Evolutionary conservation across 2,113 vertebrate species (phyloP).

Genomic region (Cinclus mexicanus): DNA sequence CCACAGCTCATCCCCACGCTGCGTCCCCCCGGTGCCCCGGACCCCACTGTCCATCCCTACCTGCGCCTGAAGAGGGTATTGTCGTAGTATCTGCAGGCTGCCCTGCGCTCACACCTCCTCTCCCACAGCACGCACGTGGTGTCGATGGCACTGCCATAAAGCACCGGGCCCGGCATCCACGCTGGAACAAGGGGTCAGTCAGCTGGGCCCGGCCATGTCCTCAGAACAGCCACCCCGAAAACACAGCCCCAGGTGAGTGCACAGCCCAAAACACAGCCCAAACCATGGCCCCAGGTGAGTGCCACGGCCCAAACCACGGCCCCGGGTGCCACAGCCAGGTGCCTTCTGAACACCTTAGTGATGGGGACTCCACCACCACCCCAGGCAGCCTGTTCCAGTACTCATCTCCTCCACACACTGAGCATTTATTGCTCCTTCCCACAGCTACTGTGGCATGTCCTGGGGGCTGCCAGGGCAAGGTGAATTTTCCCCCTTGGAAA

Average conservation of each 20-base stretch:
- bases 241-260: background rate
- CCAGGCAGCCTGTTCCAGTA: background rate
- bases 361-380: rapidly evolving
- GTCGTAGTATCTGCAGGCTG: slow-evolving; percentile 89
- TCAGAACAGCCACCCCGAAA: background rate
- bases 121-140: slow-evolving; percentile 87
- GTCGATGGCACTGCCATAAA: slow-evolving; percentile 90
- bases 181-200: slow-evolving; percentile 69
- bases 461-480: too few species aligned
- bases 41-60: slow-evolving; percentile 39
- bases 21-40: too few species aligned
- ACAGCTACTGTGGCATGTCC: rapidly evolving
- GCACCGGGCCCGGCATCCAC: slow-evolving; percentile 89
- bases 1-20: too few species aligned
- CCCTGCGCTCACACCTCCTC: slow-evolving; percentile 73
- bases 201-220: rapidly evolving
- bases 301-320: background rate
- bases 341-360: background rate
- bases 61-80: slow-evolving; percentile 81
- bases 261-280: too few species aligned
- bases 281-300: too few species aligned
- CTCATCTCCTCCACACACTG: background rate
- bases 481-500: background rate
- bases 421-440: background rate
- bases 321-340: too few species aligned